Percentiles rank a stretch among this genome's conserved stretches.
Conservation (phyloP, 2,888 invertebrate species). For the Leucoptera coffeella region DNA sequence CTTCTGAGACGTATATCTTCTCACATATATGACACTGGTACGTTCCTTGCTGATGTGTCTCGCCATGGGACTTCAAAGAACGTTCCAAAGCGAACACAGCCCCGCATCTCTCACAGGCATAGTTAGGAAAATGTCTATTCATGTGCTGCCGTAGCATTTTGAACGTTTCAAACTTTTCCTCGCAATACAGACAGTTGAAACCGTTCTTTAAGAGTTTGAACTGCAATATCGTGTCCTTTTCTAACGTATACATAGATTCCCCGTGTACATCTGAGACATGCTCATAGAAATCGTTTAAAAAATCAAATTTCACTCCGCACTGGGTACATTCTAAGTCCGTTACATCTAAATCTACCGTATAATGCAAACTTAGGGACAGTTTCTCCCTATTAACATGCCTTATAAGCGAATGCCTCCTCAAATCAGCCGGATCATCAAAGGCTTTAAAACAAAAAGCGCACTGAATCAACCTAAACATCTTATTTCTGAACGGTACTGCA, state of each 20-base stretch:
- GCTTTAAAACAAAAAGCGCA: neutral
- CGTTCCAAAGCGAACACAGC: constrained; percentile 30
- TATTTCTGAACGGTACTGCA: neutral
- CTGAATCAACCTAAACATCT: neutral
- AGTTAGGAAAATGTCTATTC: constrained; percentile 27
- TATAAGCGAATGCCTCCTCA: neutral
- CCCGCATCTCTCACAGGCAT: constrained; percentile 40
- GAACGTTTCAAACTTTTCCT: neutral
- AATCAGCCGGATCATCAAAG: neutral
- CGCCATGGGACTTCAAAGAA: constrained; percentile 6
- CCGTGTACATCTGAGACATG: neutral
- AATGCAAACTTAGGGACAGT: neutral
- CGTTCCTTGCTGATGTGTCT: constrained; percentile 12
- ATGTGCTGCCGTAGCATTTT: constrained; percentile 12
- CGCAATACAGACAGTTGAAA: neutral
- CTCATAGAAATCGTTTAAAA: neutral
- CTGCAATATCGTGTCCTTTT: neutral
- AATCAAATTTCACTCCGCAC: constrained; percentile 12
- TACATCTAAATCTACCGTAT: neutral
- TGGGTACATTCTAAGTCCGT: constrained; percentile 8
- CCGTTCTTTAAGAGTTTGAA: neutral
- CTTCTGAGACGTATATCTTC: constrained; percentile 22
- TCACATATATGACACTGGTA: constrained; percentile 34
- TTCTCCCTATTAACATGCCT: constrained; percentile 11
- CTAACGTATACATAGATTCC: neutral